Evolutionary conservation across 2,113 vertebrate species (phyloP), one percentile per base, ranked within the genome.

Genomic region (Odobenus rosmarus): DNA sequence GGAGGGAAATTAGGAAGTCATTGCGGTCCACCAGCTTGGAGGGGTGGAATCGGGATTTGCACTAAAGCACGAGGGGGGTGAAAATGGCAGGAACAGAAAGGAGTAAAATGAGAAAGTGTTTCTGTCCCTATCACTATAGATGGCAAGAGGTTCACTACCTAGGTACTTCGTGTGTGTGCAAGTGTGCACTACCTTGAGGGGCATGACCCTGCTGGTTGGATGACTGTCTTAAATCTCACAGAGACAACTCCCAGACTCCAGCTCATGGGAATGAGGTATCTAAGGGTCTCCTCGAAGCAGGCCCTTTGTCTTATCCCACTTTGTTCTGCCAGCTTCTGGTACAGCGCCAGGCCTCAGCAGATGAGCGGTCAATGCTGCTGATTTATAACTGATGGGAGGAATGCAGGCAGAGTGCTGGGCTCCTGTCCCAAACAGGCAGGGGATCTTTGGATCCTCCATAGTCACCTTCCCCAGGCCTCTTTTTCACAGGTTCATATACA

Each of bases 111-210:
- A 61, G 33, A 31, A 84, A 33, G 39, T 0, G 14, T 3, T 12
- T 1, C 3, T 2, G 5, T 7, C 21, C 7, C 0, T 14, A 0
- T 21, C 26, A 1, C 4, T 53, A 0, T 0, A 4, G n/a, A 8
- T 1, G 33, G 15, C 2, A 4, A 19, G 2, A 23, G 0, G 14
- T 15, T 62, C 36, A 1, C 31, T 1, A 2, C 3, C n/a, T 15
- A 0, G 1, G 0, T 16, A 0, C 4, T 8, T 5, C 5, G 23
- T 49, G 26, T 4, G 4, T 36, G 24, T 39, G 8, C 28, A 5
- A 16, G 7, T 13, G 5, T 2, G 13, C 10, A 3, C 0, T 16
- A 28, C 49, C 46, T 4, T 14, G 67, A 26, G 23, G 49, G 18
- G 26, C 53, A 55, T 6, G 1, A 16, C 18, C 55, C 51, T 4